phyloP scores from a whole-genome alignment of 2,113 vertebrate species.

The Leucoraja erinaceus region DNA sequence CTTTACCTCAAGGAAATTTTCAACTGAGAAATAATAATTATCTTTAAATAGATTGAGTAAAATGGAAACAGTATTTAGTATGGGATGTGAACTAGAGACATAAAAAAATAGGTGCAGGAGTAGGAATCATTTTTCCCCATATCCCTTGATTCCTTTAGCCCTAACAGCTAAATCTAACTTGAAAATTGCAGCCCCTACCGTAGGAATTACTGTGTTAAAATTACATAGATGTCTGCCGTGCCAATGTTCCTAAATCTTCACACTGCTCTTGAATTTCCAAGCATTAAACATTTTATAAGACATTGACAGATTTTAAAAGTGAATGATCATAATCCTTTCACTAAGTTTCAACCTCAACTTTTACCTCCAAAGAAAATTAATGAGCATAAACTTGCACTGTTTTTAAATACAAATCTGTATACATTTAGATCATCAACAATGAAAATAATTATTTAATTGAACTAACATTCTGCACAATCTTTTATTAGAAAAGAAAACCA shows the following conservation, averaged over 20 bases:
- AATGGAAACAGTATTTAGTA: neutral
- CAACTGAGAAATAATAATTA: neutral
- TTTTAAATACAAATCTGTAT: conserved; percentile 41
- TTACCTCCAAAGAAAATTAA: conserved; percentile 7
- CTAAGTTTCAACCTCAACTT: conserved; percentile 15
- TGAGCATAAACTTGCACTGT: neutral
- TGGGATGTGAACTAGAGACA: too few species aligned
- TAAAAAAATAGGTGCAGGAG: too few species aligned
- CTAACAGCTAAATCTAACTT: too few species aligned
- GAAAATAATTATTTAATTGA: conserved; percentile 45
- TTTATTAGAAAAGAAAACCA: conserved; percentile 48
- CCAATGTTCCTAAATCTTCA: too few species aligned
- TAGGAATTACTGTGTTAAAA: neutral
- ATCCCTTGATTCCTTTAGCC: too few species aligned
- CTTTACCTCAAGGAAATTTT: neutral
- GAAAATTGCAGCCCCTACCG: neutral
- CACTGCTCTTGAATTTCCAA: neutral
- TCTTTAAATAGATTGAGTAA: neutral
- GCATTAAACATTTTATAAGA: neutral
- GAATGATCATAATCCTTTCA: neutral
- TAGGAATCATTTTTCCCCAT: too few species aligned
- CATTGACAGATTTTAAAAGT: neutral
- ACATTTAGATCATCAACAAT: conserved; percentile 39
- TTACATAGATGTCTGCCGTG: neutral
- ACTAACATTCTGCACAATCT: conserved; percentile 44